Percentiles rank a stretch among this genome's conserved stretches.
Conservation (phyloP, 1,140 invertebrate genomes). For the Anastrepha obliqua region DNA sequence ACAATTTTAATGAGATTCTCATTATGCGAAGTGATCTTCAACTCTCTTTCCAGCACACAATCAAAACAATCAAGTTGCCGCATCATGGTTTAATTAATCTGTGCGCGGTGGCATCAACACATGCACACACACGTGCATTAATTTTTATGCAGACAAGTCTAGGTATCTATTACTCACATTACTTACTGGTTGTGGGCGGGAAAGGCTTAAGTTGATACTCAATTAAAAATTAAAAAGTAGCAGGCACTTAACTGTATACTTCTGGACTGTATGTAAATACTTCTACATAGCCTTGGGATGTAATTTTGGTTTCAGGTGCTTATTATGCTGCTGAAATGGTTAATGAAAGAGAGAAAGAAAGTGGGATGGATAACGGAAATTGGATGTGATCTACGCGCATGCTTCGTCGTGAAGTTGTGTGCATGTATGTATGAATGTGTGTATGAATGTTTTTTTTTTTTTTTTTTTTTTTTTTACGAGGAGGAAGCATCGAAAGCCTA, state of each 20-base stretch:
- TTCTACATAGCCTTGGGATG: not conserved
- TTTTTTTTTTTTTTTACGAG: no score
- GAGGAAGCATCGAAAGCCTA: no score
- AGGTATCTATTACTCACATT: not conserved
- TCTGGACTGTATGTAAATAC: not conserved
- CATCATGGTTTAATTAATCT: slow-evolving; percentile 13
- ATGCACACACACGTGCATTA: not conserved
- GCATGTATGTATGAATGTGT: no score
- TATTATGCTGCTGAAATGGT: not conserved
- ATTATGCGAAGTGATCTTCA: slow-evolving; percentile 17
- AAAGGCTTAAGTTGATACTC: not conserved
- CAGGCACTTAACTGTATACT: not conserved
- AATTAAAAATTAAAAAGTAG: not conserved
- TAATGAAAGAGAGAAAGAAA: slow-evolving; percentile 26
- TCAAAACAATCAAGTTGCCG: slow-evolving; percentile 6
- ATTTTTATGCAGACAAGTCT: no score
- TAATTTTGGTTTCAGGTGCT: slow-evolving; percentile 19
- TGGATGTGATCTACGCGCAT: no score
- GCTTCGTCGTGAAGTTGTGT: no score
- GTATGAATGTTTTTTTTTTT: no score
- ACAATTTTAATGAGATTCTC: slow-evolving; percentile 23
- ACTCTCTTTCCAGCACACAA: not conserved
- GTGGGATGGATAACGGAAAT: not conserved
- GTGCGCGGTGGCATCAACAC: no score
- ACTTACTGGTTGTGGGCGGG: not conserved